A percentile compares a stretch with the other conserved stretches of the same genome.
Conservation (phyloP, 2,888 invertebrate species). For the Leptinotarsa peninsularis region DNA sequence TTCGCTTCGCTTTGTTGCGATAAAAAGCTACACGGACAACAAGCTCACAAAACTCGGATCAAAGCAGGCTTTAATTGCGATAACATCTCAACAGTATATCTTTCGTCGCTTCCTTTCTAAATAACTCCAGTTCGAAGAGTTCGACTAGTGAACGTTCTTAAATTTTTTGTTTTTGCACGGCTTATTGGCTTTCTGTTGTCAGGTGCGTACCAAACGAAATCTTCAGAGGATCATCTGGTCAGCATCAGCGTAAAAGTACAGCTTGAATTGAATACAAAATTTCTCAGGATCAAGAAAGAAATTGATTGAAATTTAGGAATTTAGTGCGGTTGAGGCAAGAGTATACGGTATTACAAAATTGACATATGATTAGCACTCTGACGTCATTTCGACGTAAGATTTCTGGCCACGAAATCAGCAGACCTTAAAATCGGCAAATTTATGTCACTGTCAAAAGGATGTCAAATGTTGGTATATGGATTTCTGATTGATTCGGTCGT, state of each 20-base stretch:
- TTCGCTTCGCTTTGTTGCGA: slow-evolving; percentile 50
- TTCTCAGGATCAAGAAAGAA: too few relatives aligned
- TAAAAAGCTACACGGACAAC: slow-evolving; percentile 51
- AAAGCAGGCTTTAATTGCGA: slow-evolving; percentile 50
- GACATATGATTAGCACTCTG: too few relatives aligned
- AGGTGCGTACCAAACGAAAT: not conserved
- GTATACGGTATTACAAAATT: too few relatives aligned
- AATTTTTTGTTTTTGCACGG: slow-evolving; percentile 23
- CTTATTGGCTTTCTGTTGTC: not conserved
- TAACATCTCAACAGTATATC: slow-evolving; percentile 40
- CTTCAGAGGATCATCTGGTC: not conserved
- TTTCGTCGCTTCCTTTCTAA: slow-evolving; percentile 34
- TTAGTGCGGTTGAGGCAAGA: too few relatives aligned
- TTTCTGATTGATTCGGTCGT: too few relatives aligned
- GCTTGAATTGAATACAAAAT: too few relatives aligned
- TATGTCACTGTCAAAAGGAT: too few relatives aligned
- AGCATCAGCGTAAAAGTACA: not conserved
- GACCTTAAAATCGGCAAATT: too few relatives aligned
- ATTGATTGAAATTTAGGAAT: too few relatives aligned
- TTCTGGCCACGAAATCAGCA: too few relatives aligned
- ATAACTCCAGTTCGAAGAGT: slow-evolving; percentile 28
- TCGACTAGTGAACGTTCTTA: slow-evolving; percentile 22
- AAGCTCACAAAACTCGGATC: slow-evolving; percentile 48
- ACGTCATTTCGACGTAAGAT: too few relatives aligned
- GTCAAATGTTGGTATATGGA: too few relatives aligned